Evolutionary conservation across 2,797 vertebrate species (phyloP), one percentile per base, ranked within the genome.

Genomic region (Sebastes cheni): DNA sequence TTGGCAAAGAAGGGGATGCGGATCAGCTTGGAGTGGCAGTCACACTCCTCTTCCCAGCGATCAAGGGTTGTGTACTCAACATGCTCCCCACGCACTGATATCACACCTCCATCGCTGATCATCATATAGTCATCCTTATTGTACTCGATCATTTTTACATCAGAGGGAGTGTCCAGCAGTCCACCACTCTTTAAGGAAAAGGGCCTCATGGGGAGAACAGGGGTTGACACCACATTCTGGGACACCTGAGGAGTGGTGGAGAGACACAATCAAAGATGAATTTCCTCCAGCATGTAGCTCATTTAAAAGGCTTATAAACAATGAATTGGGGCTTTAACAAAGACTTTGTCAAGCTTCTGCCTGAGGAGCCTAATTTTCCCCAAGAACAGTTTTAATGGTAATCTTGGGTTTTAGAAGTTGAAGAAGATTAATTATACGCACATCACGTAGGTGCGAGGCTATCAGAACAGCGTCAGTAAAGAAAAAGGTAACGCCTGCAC

Each of bases 1-100:
- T 80, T 95, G 62, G 93, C 82, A 81, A 98, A 97, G 75, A 95
- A 94, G n/a, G 96, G 95, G 70, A 98, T 97, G 74, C 86, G 69
- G 12, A 73, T 87, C 69, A 97, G 91, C 79, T 93, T 94, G 77
- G 81, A 91, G 81, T 97, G 91, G 73, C 86, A 91, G 2, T 91
- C 74, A 80, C 96, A 95, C 85, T 97, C 96, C 55, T 95, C 85
- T 66, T 96, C 94, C 97, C 96, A 97, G 70, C 92, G 85, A 6
- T 96, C 93, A 9, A 91, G 77, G 8, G 92, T 82, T 4, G 94
- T 70, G 67, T 92, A 94, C n/a, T 95, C 93, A 25, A 82, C 78
- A 22, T 95, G 89, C 0, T 88, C 80, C 1, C 88, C 59, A 60
- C n/a, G 72, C 39, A 89, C 67, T 25, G 91, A 92, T 20, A 95